Conservation (phyloP, 2,797 vertebrate genomes). For the Pipistrellus pipistrellus region DNA sequence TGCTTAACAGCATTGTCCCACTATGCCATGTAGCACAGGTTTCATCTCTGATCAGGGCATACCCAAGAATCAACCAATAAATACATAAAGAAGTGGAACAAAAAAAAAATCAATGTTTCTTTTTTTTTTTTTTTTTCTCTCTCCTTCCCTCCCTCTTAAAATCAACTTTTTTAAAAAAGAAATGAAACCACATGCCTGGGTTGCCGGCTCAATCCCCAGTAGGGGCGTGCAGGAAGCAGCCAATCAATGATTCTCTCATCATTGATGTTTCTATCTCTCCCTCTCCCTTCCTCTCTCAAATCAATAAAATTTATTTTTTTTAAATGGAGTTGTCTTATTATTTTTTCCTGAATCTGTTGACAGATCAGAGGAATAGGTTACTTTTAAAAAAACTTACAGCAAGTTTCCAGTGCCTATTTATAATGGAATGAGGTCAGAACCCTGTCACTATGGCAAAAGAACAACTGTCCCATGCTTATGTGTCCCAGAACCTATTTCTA, state of each 20-base stretch:
- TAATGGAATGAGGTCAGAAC: constrained; percentile 17
- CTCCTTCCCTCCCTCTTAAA: no score
- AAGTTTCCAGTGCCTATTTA: constrained; percentile 12
- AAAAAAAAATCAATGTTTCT: not conserved
- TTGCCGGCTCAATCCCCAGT: no score
- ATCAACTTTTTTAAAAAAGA: no score
- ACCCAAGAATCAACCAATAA: not conserved
- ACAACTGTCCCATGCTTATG: not conserved
- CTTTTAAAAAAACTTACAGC: not conserved
- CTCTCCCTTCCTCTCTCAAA: no score
- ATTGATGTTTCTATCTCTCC: no score
- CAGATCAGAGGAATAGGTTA: constrained; percentile 18
- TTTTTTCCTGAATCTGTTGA: constrained; percentile 1
- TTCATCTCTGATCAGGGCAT: not conserved
- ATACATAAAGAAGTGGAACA: not conserved
- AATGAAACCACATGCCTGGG: no score
- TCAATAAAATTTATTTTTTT: no score
- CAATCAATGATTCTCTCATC: no score
- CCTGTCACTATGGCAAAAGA: not conserved
- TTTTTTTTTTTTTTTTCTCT: not conserved
- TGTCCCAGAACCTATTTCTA: not conserved
- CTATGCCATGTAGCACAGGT: not conserved
- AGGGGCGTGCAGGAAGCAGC: no score
- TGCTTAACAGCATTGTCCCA: not conserved
- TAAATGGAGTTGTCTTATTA: not conserved